Evolutionary conservation across 2,797 vertebrate genomes (phyloP), one percentile per base, ranked within the genome.

Genomic region (Enteromius anoplus): DNA sequence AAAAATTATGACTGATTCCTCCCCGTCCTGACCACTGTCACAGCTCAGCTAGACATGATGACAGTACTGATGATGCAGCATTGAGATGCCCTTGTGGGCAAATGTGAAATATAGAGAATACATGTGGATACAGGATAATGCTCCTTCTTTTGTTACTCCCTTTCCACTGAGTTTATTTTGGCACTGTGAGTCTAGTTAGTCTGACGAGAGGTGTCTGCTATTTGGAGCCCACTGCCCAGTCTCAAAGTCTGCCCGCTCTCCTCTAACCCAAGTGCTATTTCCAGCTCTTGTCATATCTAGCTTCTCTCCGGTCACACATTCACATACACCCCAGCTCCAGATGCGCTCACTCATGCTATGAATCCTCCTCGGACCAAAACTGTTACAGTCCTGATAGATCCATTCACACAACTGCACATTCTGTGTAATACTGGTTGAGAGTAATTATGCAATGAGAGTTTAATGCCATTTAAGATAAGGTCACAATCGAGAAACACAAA

Each of bases 261-360:
- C 29, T 70, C 69, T 85, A 82, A 82, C 76, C 77, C 73, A 40
- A 8, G 42, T 80, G 79, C 76, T 88, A 89, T 86, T 89, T 89
- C 53, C 79, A 87, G 86, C 79, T 71, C 85, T 66, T 34, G 19
- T 47, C 77, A 79, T 2, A 69, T 79, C 75, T 23, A 40, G 62
- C 64, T 37, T 53, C 49, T 77, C 71, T 60, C 76, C 40, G 26
- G 10, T 70, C 42, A 37, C 72, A 87, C 88, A 72, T 15, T 6
- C 68, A 76, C 78, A 72, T 37, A 21, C 60, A n/a, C 29, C 60
- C 8, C 47, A 45, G 42, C 42, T 55, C 65, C 64, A 53, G 45
- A 75, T 53, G 37, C 17, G 32, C 8, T 40, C 40, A 6, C 7
- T 42, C 66, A 15, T 78, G 21, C 21, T 60, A 6, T 29, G 45